These are phyloP conservation scores for Heterohyrax brucei DNA, from an alignment of 2,797 vertebrate genomes.

Conservation along the genomic window DNA sequence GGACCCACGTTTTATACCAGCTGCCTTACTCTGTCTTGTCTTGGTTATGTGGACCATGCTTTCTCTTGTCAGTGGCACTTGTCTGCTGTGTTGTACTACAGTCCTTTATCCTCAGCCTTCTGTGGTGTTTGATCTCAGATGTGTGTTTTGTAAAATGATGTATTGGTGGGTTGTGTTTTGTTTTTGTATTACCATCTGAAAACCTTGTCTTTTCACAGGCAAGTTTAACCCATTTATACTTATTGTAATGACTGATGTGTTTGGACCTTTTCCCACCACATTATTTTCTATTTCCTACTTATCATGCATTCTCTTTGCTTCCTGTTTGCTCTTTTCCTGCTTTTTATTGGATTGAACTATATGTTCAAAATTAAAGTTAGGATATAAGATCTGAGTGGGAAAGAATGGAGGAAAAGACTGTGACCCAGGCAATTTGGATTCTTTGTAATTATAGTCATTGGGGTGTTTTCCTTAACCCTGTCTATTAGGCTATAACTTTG, in stretches of 20 bases:
- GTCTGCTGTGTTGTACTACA: not conserved
- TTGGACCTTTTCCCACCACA: not conserved
- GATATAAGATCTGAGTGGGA: not conserved
- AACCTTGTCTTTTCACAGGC: not conserved
- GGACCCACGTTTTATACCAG: not conserved
- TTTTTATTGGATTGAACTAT: conserved; percentile 6
- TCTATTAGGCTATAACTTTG: conserved; percentile 4
- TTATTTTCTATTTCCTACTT: conserved; percentile 12
- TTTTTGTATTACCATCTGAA: not conserved
- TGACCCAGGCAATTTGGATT: not conserved
- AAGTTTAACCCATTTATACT: conserved; percentile 32
- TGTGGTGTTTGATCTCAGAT: not conserved
- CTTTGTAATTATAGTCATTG: conserved; percentile 57
- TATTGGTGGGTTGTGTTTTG: not conserved
- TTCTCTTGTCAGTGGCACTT: not conserved
- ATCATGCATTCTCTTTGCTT: not conserved
- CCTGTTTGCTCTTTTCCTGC: not conserved
- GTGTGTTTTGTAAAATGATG: not conserved
- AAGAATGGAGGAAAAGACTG: conserved; percentile 36
- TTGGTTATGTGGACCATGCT: not conserved
- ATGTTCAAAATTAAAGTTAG: conserved; percentile 58
- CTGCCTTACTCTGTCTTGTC: not conserved
- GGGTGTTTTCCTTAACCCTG: conserved; percentile 39
- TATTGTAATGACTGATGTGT: not conserved
- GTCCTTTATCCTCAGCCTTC: not conserved